phyloP scores from a whole-genome alignment of 2,113 vertebrate species.

The Cyprinodon variegatus region DNA sequence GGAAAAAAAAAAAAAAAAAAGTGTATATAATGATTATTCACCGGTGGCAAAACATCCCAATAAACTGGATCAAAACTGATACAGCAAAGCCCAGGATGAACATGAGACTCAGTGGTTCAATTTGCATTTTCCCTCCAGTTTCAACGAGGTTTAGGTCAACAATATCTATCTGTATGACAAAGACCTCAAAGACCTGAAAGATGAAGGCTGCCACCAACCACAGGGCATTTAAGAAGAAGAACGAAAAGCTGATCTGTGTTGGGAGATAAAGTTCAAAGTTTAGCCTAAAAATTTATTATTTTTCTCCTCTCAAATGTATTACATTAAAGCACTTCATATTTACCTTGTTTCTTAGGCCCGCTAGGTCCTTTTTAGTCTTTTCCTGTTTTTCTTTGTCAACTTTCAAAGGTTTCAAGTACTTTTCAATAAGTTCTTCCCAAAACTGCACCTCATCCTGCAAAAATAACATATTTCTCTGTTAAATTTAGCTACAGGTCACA shows the following conservation, averaged over 20 bases:
- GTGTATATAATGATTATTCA: conserved; percentile 7
- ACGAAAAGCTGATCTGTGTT: conserved; percentile 67
- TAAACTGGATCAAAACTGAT: conserved; percentile 53
- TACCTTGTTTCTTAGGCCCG: conserved; percentile 73
- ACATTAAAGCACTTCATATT: accelerated
- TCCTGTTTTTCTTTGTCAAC: conserved; percentile 63
- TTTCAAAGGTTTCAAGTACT: conserved; percentile 69
- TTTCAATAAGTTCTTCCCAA: conserved; percentile 56
- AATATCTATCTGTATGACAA: conserved; percentile 30
- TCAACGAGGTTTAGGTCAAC: neutral
- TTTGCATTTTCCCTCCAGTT: accelerated
- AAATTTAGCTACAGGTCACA: no score
- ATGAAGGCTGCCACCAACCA: conserved; percentile 76
- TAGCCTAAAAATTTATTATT: neutral
- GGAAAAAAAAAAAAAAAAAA: neutral
- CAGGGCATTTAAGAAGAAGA: conserved; percentile 70
- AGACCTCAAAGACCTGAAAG: conserved; percentile 43
- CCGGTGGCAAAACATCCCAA: conserved; percentile 71
- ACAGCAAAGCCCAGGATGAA: conserved; percentile 61
- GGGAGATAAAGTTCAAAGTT: neutral
- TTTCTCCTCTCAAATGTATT: neutral
- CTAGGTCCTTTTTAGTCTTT: conserved; percentile 46
- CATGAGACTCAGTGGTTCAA: conserved; percentile 66
- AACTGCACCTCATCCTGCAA: conserved; percentile 69
- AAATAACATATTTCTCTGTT: neutral